Percentiles rank a stretch among this genome's conserved stretches.
Evolutionary conservation across 2,797 vertebrate genomes (phyloP).

Genomic region (Scolopax rusticola): DNA sequence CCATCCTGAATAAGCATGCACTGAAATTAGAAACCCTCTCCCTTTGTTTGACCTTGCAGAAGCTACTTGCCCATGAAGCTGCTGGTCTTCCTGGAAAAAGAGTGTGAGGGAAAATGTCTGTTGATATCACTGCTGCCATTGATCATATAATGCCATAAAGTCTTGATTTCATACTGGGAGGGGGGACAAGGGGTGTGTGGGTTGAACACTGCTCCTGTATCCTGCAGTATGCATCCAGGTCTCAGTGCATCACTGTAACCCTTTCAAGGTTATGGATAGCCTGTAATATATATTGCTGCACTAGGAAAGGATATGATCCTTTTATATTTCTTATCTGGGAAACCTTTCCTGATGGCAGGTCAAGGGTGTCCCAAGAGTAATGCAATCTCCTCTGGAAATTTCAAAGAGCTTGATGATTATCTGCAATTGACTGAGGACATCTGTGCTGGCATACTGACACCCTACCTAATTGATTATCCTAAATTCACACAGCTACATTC

Average conservation of each 20-base stretch:
- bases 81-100: not conserved
- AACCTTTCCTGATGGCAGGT: slow-evolving; percentile 54
- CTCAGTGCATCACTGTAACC: not conserved
- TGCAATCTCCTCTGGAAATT: slow-evolving; percentile 66
- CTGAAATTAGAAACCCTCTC: slow-evolving; percentile 14
- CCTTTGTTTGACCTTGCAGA: slow-evolving; percentile 5
- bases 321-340: slow-evolving; percentile 64
- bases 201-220: not conserved
- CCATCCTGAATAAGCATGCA: not conserved
- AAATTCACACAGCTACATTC: slow-evolving; percentile 23
- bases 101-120: not conserved
- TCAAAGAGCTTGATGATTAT: slow-evolving; percentile 66
- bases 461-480: slow-evolving; percentile 68
- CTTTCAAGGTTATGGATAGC: slow-evolving; percentile 30
- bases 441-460: slow-evolving; percentile 69
- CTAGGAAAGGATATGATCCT: slow-evolving; percentile 35
- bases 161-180: not conserved
- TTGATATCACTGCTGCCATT: not conserved
- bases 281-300: slow-evolving; percentile 14
- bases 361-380: slow-evolving; percentile 58
- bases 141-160: not conserved
- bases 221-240: not conserved
- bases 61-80: not conserved
- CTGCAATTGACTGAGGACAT: slow-evolving; percentile 72
- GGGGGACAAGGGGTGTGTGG: too few species aligned